Evolutionary conservation across 2,888 invertebrate species (phyloP).

Genomic region (Caenorhabditis panamensis): DNA sequence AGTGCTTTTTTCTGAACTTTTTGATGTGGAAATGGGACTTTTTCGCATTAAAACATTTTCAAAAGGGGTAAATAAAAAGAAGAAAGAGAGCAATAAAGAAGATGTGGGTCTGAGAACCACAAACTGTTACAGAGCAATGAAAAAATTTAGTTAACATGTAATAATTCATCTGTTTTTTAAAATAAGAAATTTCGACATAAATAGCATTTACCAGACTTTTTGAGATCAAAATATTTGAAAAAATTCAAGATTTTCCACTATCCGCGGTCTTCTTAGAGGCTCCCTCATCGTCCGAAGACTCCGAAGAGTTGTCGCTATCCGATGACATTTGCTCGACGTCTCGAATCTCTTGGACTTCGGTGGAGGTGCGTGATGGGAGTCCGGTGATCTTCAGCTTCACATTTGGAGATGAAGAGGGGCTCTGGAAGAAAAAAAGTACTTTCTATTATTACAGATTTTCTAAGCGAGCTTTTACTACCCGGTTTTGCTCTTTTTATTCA

Average conservation of each 20-base stretch:
- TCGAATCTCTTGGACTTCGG: slow-evolving; percentile 29
- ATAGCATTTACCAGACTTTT: neutral
- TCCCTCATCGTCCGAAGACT: slow-evolving; percentile 70
- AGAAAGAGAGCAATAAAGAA: too few relatives aligned
- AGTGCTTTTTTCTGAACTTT: neutral
- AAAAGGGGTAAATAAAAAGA: too few relatives aligned
- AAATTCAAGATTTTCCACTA: slow-evolving; percentile 29
- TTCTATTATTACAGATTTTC: too few relatives aligned
- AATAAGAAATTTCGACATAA: too few relatives aligned
- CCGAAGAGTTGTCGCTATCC: slow-evolving; percentile 70
- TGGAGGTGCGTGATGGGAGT: slow-evolving; percentile 12
- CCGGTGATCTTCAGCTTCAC: slow-evolving; percentile 54
- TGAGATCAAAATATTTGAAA: slow-evolving; percentile 18
- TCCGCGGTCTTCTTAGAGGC: slow-evolving; percentile 28
- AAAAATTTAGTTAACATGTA: too few relatives aligned
- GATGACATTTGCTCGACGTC: slow-evolving; percentile 74
- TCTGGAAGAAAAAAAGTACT: slow-evolving; percentile 30
- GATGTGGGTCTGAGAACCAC: too few relatives aligned
- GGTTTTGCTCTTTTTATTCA: too few relatives aligned
- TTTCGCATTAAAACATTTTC: too few relatives aligned
- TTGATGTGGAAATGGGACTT: neutral
- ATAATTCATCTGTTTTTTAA: too few relatives aligned
- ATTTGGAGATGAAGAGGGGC: slow-evolving; percentile 44
- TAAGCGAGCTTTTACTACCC: too few relatives aligned
- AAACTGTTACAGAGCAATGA: too few relatives aligned